Conservation (phyloP, 2,113 vertebrate genomes). For the Notiomystis cincta region DNA sequence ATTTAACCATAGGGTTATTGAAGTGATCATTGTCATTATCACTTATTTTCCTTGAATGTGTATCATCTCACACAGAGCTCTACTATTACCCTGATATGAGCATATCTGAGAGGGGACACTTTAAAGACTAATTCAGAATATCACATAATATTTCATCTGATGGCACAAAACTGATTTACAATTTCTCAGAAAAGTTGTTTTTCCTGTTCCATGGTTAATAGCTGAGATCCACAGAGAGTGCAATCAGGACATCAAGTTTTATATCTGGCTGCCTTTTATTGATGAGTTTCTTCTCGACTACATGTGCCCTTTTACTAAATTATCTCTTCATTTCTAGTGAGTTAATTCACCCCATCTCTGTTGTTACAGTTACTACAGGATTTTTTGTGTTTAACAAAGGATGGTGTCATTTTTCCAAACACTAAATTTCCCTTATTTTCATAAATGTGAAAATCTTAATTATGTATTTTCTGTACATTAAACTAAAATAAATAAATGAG, state of each 20-base stretch:
- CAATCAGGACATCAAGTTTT: background rate
- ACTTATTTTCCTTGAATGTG: background rate
- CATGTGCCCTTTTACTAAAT: background rate
- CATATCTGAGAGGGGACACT: background rate
- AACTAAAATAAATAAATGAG: background rate
- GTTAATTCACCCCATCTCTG: background rate
- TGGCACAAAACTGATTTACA: background rate
- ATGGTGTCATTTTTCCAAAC: background rate
- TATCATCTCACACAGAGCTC: background rate
- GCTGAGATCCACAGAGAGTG: background rate
- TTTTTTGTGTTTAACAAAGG: background rate
- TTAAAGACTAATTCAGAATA: slow-evolving; percentile 22
- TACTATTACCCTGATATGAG: background rate
- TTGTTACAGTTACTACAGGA: background rate
- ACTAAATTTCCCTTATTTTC: background rate
- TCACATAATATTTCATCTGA: background rate
- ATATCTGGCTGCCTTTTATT: background rate
- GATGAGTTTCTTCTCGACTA: background rate
- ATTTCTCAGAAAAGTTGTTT: background rate
- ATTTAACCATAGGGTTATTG: slow-evolving; percentile 18
- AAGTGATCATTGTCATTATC: background rate
- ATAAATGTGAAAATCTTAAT: background rate
- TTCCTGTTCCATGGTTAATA: background rate
- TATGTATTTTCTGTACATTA: background rate
- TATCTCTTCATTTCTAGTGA: background rate